Base-by-base conservation (phyloP, 2,113 vertebrate genomes). In the Hemichromis elongatus region DNA sequence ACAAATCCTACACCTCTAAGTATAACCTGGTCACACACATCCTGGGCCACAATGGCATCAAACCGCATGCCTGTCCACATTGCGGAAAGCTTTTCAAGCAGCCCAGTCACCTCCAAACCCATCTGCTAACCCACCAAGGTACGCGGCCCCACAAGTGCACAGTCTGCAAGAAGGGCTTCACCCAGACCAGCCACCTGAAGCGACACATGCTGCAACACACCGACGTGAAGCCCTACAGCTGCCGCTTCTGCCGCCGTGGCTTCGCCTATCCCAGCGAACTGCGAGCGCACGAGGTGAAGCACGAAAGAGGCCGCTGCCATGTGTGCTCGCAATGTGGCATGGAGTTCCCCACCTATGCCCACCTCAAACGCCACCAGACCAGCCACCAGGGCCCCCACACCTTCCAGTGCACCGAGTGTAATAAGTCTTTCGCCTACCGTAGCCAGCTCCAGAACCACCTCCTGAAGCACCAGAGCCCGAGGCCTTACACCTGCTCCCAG, bases 1-100 rank as follows among this genome's bases (percentile, higher is more conserved):
- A 99, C 89, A 99, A 99, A 92, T 99, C 98, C 3, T 99, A 99
- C 96, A 99, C 98, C 1, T 99, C 98, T 89, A 99, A 99, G 94
- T 99, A 99, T 97, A 99, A 99, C 95, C 96, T 99, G 93, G 98
- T 99, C 37, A 99, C 98, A 2, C 98, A 99, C 96, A 99, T 99
- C 92, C 96, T 99, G 93, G 98, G 98, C 84, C 98, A 99, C 96
- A 99, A 97, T 0, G 98, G 98, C 91, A 97, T 99, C 95, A 99
- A 99, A 94, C 98, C 98, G 0, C 98, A 99, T 57, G 97, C 97
- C 1, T 99, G 98, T 92, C 97, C 98, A 0, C 98, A 99, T 89
- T 99, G 98, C 89, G 96, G 96, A 91, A 99, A 99, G 95, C 98
- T 99, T 86, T 99, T 99, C 95, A 99, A 99, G 95, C 98, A 99